Conservation (phyloP, 2,888 invertebrate genomes). For the Lamellibrachia satsuma region DNA sequence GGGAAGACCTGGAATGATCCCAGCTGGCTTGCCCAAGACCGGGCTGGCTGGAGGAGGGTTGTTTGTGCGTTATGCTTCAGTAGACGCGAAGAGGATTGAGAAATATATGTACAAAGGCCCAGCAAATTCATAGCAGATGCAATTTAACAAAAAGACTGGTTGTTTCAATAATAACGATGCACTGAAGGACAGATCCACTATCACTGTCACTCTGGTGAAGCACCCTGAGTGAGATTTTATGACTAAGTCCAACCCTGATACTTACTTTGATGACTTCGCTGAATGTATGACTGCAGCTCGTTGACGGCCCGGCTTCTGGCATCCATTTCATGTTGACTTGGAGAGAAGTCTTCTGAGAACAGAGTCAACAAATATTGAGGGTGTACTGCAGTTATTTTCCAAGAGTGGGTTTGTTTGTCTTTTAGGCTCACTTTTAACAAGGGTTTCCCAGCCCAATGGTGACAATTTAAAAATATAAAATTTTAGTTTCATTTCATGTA, state of each 20-base stretch:
- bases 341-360: constrained; percentile 20
- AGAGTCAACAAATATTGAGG: not conserved
- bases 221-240: not conserved
- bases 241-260: not conserved
- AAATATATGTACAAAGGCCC: not conserved
- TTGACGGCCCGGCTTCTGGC: constrained; percentile 51
- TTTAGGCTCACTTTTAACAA: too few relatives aligned
- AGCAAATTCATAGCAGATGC: not conserved
- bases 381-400: not conserved
- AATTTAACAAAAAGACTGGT: not conserved
- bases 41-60: too few relatives aligned
- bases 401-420: too few relatives aligned
- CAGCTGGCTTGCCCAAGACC: too few relatives aligned
- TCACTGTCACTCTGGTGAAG: not conserved
- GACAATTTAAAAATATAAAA: too few relatives aligned
- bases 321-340: constrained; percentile 39
- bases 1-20: too few relatives aligned
- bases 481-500: too few relatives aligned
- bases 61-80: too few relatives aligned
- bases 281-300: constrained; percentile 63
- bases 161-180: not conserved
- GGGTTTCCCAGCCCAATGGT: too few relatives aligned
- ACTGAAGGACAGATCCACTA: too few relatives aligned
- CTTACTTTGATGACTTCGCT: constrained; percentile 45
- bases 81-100: not conserved